Evolutionary conservation across 2,797 vertebrate species (phyloP), one percentile per base, ranked within the genome.

Genomic region (Lacerta viridis): DNA sequence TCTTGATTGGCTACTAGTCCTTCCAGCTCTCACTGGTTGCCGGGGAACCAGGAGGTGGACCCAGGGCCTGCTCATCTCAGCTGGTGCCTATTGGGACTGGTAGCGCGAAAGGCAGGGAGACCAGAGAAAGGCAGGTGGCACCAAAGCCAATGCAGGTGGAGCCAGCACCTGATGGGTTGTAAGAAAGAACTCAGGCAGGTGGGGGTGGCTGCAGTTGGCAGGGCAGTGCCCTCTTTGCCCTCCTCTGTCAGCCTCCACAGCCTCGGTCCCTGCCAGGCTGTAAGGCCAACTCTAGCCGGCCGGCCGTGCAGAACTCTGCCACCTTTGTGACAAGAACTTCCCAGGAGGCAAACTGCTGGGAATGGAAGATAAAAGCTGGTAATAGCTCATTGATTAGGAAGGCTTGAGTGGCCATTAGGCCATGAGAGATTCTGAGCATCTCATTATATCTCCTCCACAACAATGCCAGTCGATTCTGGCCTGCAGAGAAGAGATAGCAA

Each of bases 311-410:
- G 39, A 11, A 41, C 61, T 68, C 36, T 72, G 84, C 89, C 90
- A 87, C 75, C 89, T 92, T 74, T 89, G 83, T 80, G 94, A 91
- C 83, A 90, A 91, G 93, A 94, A 89, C 86, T 88, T 82, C 66
- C 71, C 83, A 59, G 89, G 80, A 84, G 75, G 88, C 91, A 86
- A 43, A 89, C 7, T 41, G 84, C 88, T 93, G 91, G 92, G 90
- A 93, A 94, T 80, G 90, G 93, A 89, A 94, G 86, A 95, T 89
- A 96, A 95, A 95, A 95, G 84, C 91, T 89, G 81, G 83, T 83
- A 95, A 95, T 93, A 93, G 91, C 80, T 93, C 91, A 90, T 29
- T 95, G 91, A 92, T 93, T 85, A 90, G 91, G 92, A 94, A 93
- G 81, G 71, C 43, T 91, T 94, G 92, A 92, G 86, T n/a, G 82